These are phyloP conservation scores for Cephalopachus bancanus DNA, from an alignment of 2,797 vertebrate genomes.

Conservation along the genomic window DNA sequence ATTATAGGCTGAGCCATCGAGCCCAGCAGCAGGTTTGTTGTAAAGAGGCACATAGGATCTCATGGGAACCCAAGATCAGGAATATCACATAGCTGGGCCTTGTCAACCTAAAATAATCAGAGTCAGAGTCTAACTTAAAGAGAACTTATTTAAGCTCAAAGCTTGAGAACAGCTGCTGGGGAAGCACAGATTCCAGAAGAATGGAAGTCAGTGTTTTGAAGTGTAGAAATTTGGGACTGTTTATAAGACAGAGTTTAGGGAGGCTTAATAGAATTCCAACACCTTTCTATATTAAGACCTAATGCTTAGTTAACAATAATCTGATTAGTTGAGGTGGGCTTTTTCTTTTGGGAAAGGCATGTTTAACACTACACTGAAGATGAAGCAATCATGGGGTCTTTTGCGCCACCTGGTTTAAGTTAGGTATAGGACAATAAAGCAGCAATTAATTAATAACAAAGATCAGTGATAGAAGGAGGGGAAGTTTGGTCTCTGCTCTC, in stretches of 20 bases:
- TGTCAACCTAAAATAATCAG: background rate
- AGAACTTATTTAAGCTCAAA: background rate
- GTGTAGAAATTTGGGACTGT: background rate
- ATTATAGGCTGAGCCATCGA: too few relatives aligned
- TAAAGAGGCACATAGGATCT: background rate
- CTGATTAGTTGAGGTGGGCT: background rate
- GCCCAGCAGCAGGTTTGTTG: background rate
- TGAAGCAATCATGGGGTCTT: background rate
- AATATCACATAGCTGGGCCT: background rate
- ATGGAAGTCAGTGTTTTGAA: background rate
- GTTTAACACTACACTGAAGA: background rate
- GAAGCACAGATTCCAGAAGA: background rate
- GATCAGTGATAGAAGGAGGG: background rate
- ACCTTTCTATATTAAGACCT: background rate
- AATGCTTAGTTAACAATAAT: background rate
- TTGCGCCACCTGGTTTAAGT: background rate
- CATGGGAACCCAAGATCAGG: background rate
- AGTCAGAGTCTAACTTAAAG: background rate
- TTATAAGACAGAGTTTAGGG: background rate
- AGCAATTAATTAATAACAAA: background rate
- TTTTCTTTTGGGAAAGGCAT: background rate
- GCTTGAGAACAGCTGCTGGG: background rate
- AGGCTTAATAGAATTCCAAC: background rate
- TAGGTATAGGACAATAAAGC: background rate
- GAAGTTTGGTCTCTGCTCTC: background rate